Base-by-base conservation (phyloP, 2,888 invertebrate species). In the Meandrusa payeni region DNA sequence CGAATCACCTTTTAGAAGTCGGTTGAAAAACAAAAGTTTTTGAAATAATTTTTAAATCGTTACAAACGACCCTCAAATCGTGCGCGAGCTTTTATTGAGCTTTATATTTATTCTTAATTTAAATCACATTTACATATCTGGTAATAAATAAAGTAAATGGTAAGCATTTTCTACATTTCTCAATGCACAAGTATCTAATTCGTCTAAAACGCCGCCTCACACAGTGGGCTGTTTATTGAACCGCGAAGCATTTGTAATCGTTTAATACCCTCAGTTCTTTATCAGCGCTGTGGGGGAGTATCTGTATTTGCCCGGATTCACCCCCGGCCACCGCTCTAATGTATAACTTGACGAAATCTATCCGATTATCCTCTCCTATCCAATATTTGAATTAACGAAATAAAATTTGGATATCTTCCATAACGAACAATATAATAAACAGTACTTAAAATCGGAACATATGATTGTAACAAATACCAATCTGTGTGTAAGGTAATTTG, bases 211-310 rank as follows among this genome's bases (percentile, higher is more conserved):
- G 73, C 52, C 61, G 64, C 64, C 61, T 69, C 60, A 65, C 68
- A 67, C 69, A 66, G 68, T 72, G 71, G 77, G 70, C 74, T 81
- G 85, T 82, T 77, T 85, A 85, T 85, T 82, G 85, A 80, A 85
- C 83, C 82, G 82, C 82, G 74, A 83, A 82, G 85, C 86, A 86
- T 86, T 87, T 86, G 87, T 86, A 85, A 87, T 85, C 87, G 86
- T 86, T 87, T 88, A 88, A 88, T 88, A 87, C 88, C 85, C 83
- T 75, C 83, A 82, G 80, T 88, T 87, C 87, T 87, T 87, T 88
- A 88, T 88, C 88, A 85, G 79, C 61, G 59, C 59, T 52, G 61
- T 54, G 67, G 66, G 66, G 77, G 76, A 69, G 73, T 62, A 66
- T 64, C 64, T 58, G 57, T 60, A 56, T 67, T 62, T 64, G 56